Conservation (phyloP, 2,113 vertebrate species). For the Leucopsar rothschildi region DNA sequence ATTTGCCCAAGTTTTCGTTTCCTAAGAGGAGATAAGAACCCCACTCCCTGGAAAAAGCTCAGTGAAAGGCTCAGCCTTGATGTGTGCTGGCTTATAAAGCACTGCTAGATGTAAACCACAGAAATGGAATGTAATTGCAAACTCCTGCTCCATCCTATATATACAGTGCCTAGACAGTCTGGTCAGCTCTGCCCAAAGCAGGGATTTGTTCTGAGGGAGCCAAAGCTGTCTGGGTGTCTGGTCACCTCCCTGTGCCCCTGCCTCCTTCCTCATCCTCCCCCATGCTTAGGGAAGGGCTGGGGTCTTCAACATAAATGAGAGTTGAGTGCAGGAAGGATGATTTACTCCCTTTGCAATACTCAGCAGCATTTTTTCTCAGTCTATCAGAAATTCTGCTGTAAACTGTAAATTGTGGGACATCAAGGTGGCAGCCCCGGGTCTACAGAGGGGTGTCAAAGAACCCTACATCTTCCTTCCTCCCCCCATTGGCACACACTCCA, state of each 20-base stretch:
- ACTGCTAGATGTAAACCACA: constrained; percentile 17
- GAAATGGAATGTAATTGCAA: constrained; percentile 42
- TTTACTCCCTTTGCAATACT: not conserved
- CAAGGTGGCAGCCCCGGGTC: not conserved
- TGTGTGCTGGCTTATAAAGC: constrained; percentile 21
- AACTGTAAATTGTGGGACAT: not conserved
- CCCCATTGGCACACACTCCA: not conserved
- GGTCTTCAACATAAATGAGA: accelerated
- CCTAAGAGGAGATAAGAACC: constrained; percentile 65
- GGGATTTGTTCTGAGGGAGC: not conserved
- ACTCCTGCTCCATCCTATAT: constrained; percentile 23
- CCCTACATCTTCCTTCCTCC: not conserved
- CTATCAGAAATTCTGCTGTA: not conserved
- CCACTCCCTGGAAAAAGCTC: constrained; percentile 42
- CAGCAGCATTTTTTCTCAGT: accelerated
- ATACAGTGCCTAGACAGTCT: constrained; percentile 45
- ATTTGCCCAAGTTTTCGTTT: constrained; percentile 59
- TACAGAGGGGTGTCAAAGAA: accelerated
- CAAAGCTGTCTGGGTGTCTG: not conserved
- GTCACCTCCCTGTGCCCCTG: not conserved
- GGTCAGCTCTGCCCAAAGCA: not conserved
- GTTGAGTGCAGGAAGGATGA: not conserved
- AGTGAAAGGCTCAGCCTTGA: constrained; percentile 12
- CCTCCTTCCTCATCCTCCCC: not conserved
- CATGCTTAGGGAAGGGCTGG: accelerated